Evolutionary conservation across 2,797 vertebrate species (phyloP).

Genomic region (Telmatherina bonti): DNA sequence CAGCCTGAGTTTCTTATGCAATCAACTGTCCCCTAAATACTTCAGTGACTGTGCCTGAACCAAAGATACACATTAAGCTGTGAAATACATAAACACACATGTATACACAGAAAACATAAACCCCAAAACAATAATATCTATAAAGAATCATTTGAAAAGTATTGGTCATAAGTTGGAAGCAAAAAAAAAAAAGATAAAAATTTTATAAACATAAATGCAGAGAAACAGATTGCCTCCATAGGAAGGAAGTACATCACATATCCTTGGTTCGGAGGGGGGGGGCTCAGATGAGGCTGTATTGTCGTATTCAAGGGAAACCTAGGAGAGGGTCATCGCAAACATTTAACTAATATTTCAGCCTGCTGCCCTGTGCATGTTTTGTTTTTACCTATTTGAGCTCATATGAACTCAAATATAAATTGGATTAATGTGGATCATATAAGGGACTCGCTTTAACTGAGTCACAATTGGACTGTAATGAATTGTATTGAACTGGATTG

Average conservation of each 20-base stretch:
- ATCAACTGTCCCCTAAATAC: conserved; percentile 32
- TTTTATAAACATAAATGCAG: background rate
- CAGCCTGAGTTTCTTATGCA: conserved; percentile 59
- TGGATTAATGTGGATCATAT: background rate
- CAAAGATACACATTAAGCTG: conserved; percentile 5
- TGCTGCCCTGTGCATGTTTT: too few relatives aligned
- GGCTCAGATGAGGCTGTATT: too few relatives aligned
- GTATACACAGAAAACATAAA: background rate
- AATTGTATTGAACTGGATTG: background rate
- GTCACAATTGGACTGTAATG: background rate
- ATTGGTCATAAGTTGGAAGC: too few relatives aligned
- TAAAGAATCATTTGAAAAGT: too few relatives aligned
- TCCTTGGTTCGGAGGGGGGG: too few relatives aligned
- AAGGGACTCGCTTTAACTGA: background rate
- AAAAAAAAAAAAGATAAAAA: too few relatives aligned
- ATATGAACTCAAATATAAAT: background rate
- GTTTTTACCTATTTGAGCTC: too few relatives aligned
- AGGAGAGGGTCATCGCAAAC: background rate
- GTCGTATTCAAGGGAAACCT: background rate
- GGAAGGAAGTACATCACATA: too few relatives aligned
- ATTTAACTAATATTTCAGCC: background rate
- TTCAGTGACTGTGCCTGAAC: conserved; percentile 33
- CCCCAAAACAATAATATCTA: background rate
- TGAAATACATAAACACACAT: background rate
- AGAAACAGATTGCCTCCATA: background rate